Percentiles rank a stretch among this genome's conserved stretches.
Conservation (phyloP, 1,140 invertebrate genomes). For the Metopolophium dirhodum region DNA sequence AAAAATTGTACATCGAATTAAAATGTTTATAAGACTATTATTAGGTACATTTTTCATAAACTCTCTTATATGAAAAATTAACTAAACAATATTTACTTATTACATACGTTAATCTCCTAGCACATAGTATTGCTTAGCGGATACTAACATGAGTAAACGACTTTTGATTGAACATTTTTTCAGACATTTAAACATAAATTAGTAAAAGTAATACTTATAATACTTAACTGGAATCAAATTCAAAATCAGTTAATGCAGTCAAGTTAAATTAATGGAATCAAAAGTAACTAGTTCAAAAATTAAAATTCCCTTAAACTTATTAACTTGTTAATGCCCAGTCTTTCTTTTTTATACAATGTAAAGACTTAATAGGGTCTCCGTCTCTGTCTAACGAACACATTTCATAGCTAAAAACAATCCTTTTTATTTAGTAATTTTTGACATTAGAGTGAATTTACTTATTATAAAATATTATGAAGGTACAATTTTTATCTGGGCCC, state of each 20-base stretch:
- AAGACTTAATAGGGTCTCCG: not conserved
- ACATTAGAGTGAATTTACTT: not conserved
- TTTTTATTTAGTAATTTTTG: not conserved
- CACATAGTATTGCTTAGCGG: not conserved
- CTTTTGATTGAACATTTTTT: not conserved
- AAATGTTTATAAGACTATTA: not conserved
- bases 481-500: not conserved
- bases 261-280: not conserved
- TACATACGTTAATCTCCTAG: not conserved
- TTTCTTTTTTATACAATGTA: not conserved
- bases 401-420: not conserved
- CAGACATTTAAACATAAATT: not conserved
- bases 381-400: not conserved
- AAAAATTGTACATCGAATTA: too few species aligned
- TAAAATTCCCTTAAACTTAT: not conserved
- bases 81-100: not conserved
- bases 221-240: not conserved
- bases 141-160: not conserved
- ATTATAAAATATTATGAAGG: not conserved
- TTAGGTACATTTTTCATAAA: not conserved
- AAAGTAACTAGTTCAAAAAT: not conserved
- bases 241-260: not conserved
- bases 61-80: not conserved
- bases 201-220: not conserved
- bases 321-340: not conserved